A percentile compares a stretch with the other conserved stretches of the same genome.
These are phyloP conservation scores for Plodia interpunctella DNA, from an alignment of 1,140 invertebrate genomes.

Conservation along the genomic window DNA sequence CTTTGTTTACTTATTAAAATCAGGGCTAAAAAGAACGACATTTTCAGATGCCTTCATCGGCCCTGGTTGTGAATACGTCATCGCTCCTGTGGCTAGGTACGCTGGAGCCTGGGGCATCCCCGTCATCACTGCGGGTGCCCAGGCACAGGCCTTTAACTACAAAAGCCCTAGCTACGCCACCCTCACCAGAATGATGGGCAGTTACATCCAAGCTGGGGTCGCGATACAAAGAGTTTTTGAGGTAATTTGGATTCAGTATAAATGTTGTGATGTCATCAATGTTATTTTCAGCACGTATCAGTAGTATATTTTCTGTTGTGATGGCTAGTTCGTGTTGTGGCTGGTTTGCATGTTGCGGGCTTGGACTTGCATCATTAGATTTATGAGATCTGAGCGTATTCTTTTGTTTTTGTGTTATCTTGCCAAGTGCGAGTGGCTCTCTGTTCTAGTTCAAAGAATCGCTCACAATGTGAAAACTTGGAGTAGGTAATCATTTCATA, in stretches of 20 bases:
- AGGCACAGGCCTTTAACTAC: slow-evolving; percentile 87
- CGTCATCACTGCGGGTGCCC: slow-evolving; percentile 89
- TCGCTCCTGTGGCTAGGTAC: slow-evolving; percentile 93
- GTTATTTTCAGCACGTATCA: neutral
- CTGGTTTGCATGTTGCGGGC: no score
- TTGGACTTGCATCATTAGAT: no score
- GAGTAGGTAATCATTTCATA: no score
- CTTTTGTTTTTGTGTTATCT: no score
- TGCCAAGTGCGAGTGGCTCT: no score
- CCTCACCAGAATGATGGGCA: slow-evolving; percentile 91
- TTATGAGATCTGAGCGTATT: no score
- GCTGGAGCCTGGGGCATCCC: slow-evolving; percentile 93
- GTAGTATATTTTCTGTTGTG: no score
- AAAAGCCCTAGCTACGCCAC: slow-evolving; percentile 84
- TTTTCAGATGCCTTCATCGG: slow-evolving; percentile 91
- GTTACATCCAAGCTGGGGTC: slow-evolving; percentile 85
- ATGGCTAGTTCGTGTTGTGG: no score
- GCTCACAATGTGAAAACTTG: no score
- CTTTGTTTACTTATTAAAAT: slow-evolving; percentile 10
- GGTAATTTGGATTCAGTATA: slow-evolving; percentile 41
- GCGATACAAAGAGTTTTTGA: slow-evolving; percentile 78
- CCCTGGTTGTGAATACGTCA: slow-evolving; percentile 93
- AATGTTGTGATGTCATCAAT: slow-evolving; percentile 19
- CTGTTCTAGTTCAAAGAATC: no score
- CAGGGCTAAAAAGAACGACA: neutral